Conservation (phyloP, 2,888 invertebrate genomes). For the Leptinotarsa juncta region DNA sequence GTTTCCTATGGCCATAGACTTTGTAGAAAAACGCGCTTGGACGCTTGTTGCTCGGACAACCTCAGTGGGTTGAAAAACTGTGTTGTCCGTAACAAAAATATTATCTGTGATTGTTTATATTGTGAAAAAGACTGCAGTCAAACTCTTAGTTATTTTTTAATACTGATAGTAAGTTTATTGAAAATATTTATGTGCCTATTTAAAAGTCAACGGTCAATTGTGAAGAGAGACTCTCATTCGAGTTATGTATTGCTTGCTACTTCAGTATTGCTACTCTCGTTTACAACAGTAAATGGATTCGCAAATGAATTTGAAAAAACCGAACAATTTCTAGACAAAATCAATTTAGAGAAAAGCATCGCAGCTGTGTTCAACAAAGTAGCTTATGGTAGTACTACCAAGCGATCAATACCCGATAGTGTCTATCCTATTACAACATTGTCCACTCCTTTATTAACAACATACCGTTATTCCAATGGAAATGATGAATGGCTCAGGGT, state of each 20-base stretch:
- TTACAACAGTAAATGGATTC: constrained; percentile 45
- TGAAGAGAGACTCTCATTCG: constrained; percentile 33
- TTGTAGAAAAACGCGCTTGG: constrained; percentile 28
- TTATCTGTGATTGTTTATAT: constrained; percentile 56
- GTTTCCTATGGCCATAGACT: constrained; percentile 28
- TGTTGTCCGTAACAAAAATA: constrained; percentile 36
- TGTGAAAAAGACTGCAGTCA: constrained; percentile 50
- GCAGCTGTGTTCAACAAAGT: constrained; percentile 78
- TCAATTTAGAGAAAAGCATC: constrained; percentile 74
- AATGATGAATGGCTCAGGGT: constrained; percentile 64
- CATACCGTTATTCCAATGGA: constrained; percentile 66
- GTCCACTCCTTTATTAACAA: constrained; percentile 73
- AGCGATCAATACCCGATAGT: constrained; percentile 75
- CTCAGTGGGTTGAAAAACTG: constrained; percentile 35
- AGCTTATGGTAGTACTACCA: constrained; percentile 77
- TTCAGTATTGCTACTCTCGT: constrained; percentile 36
- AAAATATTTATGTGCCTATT: constrained; percentile 62
- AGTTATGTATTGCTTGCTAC: constrained; percentile 35
- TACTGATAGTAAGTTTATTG: constrained; percentile 57
- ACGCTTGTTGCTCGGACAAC: constrained; percentile 29
- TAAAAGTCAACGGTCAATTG: constrained; percentile 55
- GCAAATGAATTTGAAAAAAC: constrained; percentile 63
- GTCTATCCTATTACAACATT: constrained; percentile 73
- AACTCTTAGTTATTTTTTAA: constrained; percentile 47
- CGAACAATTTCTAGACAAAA: constrained; percentile 69